Evolutionary conservation across 2,797 vertebrate species (phyloP).

Genomic region (Hephaestus fuliginosus): DNA sequence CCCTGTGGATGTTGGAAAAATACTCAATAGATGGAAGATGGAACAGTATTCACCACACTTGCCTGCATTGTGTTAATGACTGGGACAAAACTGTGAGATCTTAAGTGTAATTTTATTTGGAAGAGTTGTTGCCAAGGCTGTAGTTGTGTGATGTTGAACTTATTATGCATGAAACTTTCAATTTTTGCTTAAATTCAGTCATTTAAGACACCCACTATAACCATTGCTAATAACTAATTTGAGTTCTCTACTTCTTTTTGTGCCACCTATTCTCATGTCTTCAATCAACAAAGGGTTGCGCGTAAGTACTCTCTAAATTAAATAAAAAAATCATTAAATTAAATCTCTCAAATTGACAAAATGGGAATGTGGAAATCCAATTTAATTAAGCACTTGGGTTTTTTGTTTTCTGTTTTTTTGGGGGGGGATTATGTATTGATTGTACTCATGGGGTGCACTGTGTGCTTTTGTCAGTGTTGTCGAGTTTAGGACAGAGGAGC

Average conservation of each 20-base stretch:
- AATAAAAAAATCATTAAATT: no score
- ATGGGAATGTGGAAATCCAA: neutral
- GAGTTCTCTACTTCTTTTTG: conserved; percentile 42
- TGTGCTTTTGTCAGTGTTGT: conserved; percentile 89
- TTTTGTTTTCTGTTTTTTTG: no score
- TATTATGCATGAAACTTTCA: conserved; percentile 71
- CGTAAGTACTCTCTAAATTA: conserved; percentile 89
- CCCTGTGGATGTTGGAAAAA: conserved; percentile 73
- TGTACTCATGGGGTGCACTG: neutral
- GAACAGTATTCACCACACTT: conserved; percentile 51
- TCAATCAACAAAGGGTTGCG: conserved; percentile 92
- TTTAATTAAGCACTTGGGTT: no score
- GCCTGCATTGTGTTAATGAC: conserved; percentile 63
- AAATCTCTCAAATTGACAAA: neutral
- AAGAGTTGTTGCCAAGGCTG: conserved; percentile 62
- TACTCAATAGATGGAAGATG: conserved; percentile 12
- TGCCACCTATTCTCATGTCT: conserved; percentile 63
- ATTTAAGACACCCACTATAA: conserved; percentile 8
- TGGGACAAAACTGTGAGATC: conserved; percentile 37
- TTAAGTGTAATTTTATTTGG: conserved; percentile 49
- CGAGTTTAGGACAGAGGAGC: conserved; percentile 98
- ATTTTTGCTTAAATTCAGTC: conserved; percentile 29
- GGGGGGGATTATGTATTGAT: neutral
- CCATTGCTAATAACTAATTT: conserved; percentile 80
- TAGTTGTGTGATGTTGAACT: conserved; percentile 62